Evolutionary conservation across 2,888 invertebrate species (phyloP).

Genomic region (Synanthedon formicaeformis): DNA sequence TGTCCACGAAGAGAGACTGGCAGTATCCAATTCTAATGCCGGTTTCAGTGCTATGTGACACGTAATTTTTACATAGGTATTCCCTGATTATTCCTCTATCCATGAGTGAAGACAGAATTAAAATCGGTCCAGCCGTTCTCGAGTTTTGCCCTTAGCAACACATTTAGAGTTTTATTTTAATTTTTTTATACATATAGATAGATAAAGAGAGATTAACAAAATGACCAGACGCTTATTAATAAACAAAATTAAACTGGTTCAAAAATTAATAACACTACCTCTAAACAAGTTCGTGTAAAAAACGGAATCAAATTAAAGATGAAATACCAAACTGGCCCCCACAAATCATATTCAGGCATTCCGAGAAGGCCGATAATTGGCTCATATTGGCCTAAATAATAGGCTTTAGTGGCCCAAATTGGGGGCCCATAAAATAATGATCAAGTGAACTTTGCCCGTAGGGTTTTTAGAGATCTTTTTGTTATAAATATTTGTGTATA

Average conservation of each 20-base stretch:
- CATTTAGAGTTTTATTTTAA: too few relatives aligned
- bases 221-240: background rate
- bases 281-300: background rate
- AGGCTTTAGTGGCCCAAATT: conserved; percentile 46
- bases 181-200: too few relatives aligned
- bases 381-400: conserved; percentile 46
- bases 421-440: conserved; percentile 61
- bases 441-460: conserved; percentile 27
- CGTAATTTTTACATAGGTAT: too few relatives aligned
- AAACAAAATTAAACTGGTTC: background rate
- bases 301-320: conserved; percentile 7
- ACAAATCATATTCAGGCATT: conserved; percentile 22
- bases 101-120: too few relatives aligned
- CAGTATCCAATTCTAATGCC: too few relatives aligned
- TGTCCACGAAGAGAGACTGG: too few relatives aligned
- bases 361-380: conserved; percentile 30
- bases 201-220: too few relatives aligned
- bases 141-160: too few relatives aligned
- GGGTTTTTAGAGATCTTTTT: background rate
- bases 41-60: too few relatives aligned
- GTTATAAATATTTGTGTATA: background rate
- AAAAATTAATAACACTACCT: background rate
- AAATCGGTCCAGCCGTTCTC: too few relatives aligned
- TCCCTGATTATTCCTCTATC: too few relatives aligned
- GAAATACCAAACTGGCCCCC: conserved; percentile 3